A percentile compares a stretch with the other conserved stretches of the same genome.
Evolutionary conservation across 1,140 invertebrate species (phyloP).

Genomic region (Nixonia krombeini): DNA sequence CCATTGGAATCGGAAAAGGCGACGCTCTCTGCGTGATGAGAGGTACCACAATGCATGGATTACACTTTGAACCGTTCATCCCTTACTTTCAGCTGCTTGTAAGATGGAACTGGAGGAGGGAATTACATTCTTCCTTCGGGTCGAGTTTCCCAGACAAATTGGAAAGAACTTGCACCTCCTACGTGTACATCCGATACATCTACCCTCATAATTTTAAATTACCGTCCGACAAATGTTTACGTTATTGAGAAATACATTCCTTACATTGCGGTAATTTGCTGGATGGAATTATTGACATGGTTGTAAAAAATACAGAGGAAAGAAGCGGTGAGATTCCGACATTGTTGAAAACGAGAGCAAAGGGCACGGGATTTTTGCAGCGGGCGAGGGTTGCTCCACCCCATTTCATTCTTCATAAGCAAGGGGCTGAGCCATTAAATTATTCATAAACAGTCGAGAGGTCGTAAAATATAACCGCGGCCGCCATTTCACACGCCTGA

Average conservation of each 20-base stretch:
- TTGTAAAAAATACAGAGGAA: not conserved
- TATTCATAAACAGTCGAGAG: slow-evolving; percentile 63
- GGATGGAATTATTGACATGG: too few relatives aligned
- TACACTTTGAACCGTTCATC: slow-evolving; percentile 46
- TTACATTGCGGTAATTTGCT: too few relatives aligned
- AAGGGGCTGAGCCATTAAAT: slow-evolving; percentile 56
- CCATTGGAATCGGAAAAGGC: slow-evolving; percentile 45
- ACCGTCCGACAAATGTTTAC: too few relatives aligned
- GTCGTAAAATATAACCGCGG: slow-evolving; percentile 60
- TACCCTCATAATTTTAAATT: too few relatives aligned
- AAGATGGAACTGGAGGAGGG: slow-evolving; percentile 18
- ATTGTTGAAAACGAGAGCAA: slow-evolving; percentile 21
- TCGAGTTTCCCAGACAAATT: not conserved
- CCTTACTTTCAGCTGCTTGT: slow-evolving; percentile 23
- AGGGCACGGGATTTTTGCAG: slow-evolving; percentile 16
- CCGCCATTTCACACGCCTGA: slow-evolving; percentile 50
- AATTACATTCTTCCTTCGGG: slow-evolving; percentile 6
- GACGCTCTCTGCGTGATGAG: slow-evolving; percentile 49
- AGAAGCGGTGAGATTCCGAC: not conserved
- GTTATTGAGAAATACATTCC: too few relatives aligned
- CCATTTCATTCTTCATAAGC: slow-evolving; percentile 40
- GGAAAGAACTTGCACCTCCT: too few relatives aligned
- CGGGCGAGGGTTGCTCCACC: slow-evolving; percentile 12
- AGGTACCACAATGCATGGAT: slow-evolving; percentile 49
- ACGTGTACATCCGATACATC: too few relatives aligned